Evolutionary conservation across 2,888 invertebrate species (phyloP), one percentile per base, ranked within the genome.

Genomic region (Lacanobia oleracea): DNA sequence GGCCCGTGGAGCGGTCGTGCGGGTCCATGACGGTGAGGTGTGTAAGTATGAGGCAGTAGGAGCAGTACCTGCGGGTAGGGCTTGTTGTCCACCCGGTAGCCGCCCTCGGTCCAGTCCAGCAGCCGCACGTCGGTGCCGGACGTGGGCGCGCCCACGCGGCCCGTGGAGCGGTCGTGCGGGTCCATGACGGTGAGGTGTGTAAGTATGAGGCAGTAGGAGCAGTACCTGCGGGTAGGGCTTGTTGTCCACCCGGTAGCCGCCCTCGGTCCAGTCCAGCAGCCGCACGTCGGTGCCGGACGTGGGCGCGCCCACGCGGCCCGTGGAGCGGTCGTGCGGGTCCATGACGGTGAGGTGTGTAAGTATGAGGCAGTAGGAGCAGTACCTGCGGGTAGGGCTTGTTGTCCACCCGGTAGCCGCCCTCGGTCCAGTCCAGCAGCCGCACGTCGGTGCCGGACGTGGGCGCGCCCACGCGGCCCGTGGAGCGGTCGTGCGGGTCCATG

Each of bases 261-360:
- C 91, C 85, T 91, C 90, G 87, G 97, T 97, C 99, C 99, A 99
- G 95, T 98, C 98, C 65, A 98, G 97, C 82, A 99, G 96, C 83
- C 97, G 96, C 86, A 99, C 97, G 91, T 98, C 98, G 89, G 98
- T 97, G 82, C 98, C 97, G n/a, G 98, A 97, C 71, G 98, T 97
- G 48, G 99, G 98, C 66, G 98, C 98, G 67, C 99, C 99, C 60
- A 98, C 99, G 89, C 98, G 97, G 62, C 99, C 99, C 48, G 97
- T 33, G 33, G 33, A 33, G 33, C 33, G 33, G 33, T 33, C 33
- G 33, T 33, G 33, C 5, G 2, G 2, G n/a, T n/a, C n/a, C n/a
- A n/a, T n/a, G n/a, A n/a, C n/a, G n/a, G n/a, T n/a, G n/a, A n/a
- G n/a, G n/a, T n/a, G n/a, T n/a, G n/a, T n/a, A n/a, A 33, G 33